Conservation (phyloP, 2,888 invertebrate genomes). For the Atethmia centrago region DNA sequence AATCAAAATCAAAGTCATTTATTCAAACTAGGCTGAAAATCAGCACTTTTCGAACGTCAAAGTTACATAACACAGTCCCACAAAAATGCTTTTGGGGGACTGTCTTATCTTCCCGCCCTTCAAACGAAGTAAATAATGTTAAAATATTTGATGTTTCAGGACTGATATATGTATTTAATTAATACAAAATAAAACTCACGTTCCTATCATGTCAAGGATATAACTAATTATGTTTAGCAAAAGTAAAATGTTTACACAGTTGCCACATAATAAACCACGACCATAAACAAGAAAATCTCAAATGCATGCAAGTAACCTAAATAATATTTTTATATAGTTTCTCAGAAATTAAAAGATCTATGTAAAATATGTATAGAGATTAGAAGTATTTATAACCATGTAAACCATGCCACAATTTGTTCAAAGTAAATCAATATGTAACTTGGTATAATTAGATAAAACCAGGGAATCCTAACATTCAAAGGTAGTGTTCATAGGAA, state of each 20-base stretch:
- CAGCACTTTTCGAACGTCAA: no score
- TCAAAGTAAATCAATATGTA: constrained; percentile 11
- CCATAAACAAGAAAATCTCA: constrained; percentile 27
- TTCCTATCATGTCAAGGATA: constrained; percentile 23
- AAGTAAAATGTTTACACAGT: constrained; percentile 29
- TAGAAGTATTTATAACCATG: constrained; percentile 26
- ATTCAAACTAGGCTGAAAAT: no score
- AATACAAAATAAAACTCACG: constrained; percentile 24
- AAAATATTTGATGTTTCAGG: neutral
- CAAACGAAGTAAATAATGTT: neutral
- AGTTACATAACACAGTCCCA: no score
- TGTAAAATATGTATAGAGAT: constrained; percentile 45
- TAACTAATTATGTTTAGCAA: constrained; percentile 10
- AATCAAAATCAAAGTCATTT: no score
- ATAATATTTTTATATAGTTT: constrained; percentile 48
- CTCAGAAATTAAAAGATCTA: constrained; percentile 39
- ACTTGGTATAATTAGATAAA: constrained; percentile 6
- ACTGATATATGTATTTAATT: neutral
- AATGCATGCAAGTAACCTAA: constrained; percentile 26
- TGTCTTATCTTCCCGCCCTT: no score
- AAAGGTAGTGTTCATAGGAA: constrained; percentile 24
- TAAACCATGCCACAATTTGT: constrained; percentile 30
- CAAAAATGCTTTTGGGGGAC: no score
- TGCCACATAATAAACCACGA: constrained; percentile 1
- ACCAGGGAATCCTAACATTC: constrained; percentile 5